Base-by-base conservation (phyloP, 1,140 invertebrate species). In the Monomorium pharaonis region DNA sequence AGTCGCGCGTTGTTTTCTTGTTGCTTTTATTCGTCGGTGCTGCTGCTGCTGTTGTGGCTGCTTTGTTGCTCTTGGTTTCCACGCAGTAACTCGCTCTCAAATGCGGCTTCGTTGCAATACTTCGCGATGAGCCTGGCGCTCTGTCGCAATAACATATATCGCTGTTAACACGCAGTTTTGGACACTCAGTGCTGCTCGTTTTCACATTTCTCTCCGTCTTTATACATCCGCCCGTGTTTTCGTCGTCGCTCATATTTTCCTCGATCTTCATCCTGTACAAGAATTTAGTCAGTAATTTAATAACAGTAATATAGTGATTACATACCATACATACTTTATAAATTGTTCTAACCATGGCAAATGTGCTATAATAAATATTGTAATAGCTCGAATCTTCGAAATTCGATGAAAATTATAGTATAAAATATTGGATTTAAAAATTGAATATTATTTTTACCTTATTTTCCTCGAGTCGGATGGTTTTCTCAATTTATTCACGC, bases 201-300 rank as follows among this genome's bases (percentile, higher is more conserved):
- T 84, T 24, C 24, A 62, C 62, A 7, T 49, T 63, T 77, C 42
- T 80, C 37, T 58, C 14, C 27, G n/a, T 16, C 18, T 85, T 77
- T 70, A 67, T 58, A 49, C n/a, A 62, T 24, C 42, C 24, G 47
- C 5, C 60, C 62, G 85, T 84, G 51, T 72, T 37, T 72, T 69
- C 70, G 14, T 37, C 58, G 42, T 72, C 42, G 27, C 60, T 42
- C 21, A 80, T 51, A 62, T 85, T 56, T 63, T 89, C 86, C 63
- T 91, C 84, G 24, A 93, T 94, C 37, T 88, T 89, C 87, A 94
- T 93, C 58, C 93, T 93, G 33, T 37, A 18, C 37, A 37, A 47
- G 27, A 69, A 69, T 16, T n/a, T n/a, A 49, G 44, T 18, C 18
- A 24, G 24, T 3, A 70, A 56, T 30, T 72, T 56, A 56, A 70